Evolutionary conservation across 2,113 vertebrate genomes (phyloP).

Genomic region (Erpornis zantholeuca): DNA sequence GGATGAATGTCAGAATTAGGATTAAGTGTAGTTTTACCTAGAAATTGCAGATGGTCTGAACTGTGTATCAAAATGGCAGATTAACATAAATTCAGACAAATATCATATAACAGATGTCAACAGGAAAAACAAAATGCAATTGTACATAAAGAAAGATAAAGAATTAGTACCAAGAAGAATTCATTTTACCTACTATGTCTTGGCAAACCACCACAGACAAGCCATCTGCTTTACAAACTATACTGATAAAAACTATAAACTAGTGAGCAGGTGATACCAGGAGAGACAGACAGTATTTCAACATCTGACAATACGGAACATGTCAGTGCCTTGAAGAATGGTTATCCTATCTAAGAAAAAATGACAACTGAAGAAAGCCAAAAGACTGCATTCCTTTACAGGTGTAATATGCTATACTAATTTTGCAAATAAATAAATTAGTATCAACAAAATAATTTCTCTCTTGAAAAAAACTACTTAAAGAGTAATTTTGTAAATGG

Average conservation of each 20-base stretch:
- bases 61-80: not conserved
- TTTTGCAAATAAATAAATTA: not conserved
- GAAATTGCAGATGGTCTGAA: not conserved
- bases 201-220: not conserved
- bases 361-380: not conserved
- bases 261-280: not conserved
- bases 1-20: not conserved
- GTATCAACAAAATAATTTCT: not conserved
- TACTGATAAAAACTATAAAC: not conserved
- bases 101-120: not conserved
- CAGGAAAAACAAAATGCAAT: not conserved
- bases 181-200: not conserved
- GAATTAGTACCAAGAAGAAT: not conserved
- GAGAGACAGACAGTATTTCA: not conserved
- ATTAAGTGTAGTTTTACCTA: not conserved
- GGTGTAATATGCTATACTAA: not conserved
- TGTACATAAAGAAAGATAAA: not conserved
- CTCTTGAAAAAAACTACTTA: not conserved
- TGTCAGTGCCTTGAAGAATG: not conserved
- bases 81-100: not conserved
- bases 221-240: not conserved
- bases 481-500: not conserved
- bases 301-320: not conserved
- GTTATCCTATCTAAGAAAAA: not conserved
- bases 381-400: not conserved